Conservation (phyloP, 1,140 invertebrate genomes). For the Bombus confusus region DNA sequence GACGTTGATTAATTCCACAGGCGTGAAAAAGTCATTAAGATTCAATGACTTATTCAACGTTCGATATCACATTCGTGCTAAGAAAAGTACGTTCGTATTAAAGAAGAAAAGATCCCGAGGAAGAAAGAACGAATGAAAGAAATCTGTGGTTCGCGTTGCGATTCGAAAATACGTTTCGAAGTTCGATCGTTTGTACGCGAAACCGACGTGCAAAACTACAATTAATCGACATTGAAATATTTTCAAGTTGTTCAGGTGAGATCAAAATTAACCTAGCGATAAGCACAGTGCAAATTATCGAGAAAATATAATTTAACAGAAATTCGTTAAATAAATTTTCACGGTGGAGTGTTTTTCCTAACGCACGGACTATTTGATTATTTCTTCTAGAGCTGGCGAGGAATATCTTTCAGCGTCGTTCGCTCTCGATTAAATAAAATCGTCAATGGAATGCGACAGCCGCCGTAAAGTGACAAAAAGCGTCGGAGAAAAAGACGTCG, state of each 20-base stretch:
- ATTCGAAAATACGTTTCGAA: neutral
- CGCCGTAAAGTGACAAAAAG: conserved; percentile 14
- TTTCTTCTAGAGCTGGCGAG: too few relatives aligned
- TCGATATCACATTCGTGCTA: neutral
- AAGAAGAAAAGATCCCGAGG: neutral
- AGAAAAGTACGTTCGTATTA: neutral
- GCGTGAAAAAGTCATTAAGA: neutral
- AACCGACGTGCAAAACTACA: too few relatives aligned
- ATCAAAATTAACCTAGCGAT: neutral
- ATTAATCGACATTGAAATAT: neutral
- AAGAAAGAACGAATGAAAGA: neutral
- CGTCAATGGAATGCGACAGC: conserved; percentile 18
- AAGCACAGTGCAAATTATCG: neutral
- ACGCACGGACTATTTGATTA: neutral
- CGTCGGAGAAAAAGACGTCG: neutral
- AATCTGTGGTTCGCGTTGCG: neutral
- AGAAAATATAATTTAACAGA: neutral
- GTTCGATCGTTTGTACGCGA: too few relatives aligned
- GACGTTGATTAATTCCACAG: neutral
- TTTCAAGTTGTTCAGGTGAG: fast-evolving
- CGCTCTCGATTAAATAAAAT: conserved; percentile 7
- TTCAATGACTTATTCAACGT: neutral
- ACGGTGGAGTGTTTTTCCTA: neutral
- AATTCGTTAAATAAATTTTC: neutral
- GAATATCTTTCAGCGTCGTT: neutral